Base-by-base conservation (phyloP, 2,113 vertebrate species). In the Misgurnus mizolepis region DNA sequence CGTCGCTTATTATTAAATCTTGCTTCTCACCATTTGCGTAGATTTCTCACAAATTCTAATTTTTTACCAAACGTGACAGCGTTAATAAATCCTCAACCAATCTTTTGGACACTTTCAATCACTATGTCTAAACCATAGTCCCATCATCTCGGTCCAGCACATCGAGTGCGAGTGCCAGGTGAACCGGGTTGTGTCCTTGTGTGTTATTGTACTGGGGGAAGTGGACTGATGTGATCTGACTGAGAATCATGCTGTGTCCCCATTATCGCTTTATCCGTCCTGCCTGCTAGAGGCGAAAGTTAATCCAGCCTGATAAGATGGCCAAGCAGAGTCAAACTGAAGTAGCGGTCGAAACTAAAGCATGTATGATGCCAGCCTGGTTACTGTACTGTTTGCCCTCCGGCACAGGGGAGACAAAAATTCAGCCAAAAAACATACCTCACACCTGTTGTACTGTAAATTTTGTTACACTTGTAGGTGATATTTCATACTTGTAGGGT, bases 151-250 rank as follows among this genome's bases (percentile, higher is more conserved):
- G 6, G 47, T 53, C 50, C 69, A 43, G 56, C 22, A 34, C 50
- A 17, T 39, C n/a, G 56, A 75, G 49, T 64, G 27, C 27, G 9
- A 47, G 75, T 70, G 70, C 60, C 56, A n/a, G 49, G 11, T 73
- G 70, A 67, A 76, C 60, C 64, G 49, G 82, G 84, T 75, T 76
- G 67, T 4, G 91, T 93, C 92, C 91, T 93, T 92, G 92, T 89
- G 84, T 74, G 74, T 84, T 85, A 27, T 85, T 90, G 90, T 89
- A 86, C 73, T 75, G 85, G 69, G 66, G n/a, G 73, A 39, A 68
- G 0, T 56, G 81, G 76, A 85, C 88, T 77, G 86, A 91, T 92
- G 91, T 90, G 88, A 90, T 88, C 86, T 67, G 90, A 91, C 87
- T 93, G 89, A 86, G 87, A 90, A 92, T 89, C 34, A 75, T 4